Evolutionary conservation across 2,797 vertebrate genomes (phyloP), one percentile per base, ranked within the genome.

Genomic region (Malurus splendens): DNA sequence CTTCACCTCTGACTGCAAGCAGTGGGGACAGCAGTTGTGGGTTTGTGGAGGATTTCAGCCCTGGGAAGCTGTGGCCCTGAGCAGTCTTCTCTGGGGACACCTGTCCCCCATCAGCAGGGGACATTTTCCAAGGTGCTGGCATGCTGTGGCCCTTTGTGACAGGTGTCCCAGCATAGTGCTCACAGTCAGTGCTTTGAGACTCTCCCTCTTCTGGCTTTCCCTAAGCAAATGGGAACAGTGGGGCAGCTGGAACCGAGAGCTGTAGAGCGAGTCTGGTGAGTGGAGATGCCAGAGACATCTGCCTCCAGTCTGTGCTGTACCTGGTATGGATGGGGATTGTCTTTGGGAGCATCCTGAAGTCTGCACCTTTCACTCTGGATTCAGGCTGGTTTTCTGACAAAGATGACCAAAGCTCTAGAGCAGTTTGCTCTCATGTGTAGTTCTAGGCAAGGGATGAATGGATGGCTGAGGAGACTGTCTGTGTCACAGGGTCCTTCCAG

Each of bases 301-400:
- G 7, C 57, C 56, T 80, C 90, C 92, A 85, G 82, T 87, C 65
- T 91, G 54, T 41, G 61, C 54, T 62, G 84, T 0, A 1, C 14
- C 1, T 87, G 44, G 45, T 27, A 80, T 80, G 82, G 89, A 72
- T 9, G 5, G 42, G 64, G 68, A 89, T 36, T n/a, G 61, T 77
- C 61, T 87, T 30, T 77, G 82, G 82, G 74, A 65, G 38, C 47
- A 71, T 86, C 82, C 54, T 68, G 47, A 13, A 28, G 56, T 12
- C 89, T 82, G 61, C 68, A 22, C 76, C 81, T 91, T 75, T 74
- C 72, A 4, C 36, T 18, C 56, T 71, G 92, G 60, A 79, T 90
- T 91, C 92, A 91, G 93, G 90, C 89, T 91, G 55, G 73, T 95
- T 82, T 94, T 92, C 65, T 72, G 60, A 50, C 57, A 15, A 65